Conservation (phyloP, 2,888 invertebrate species). For the Trissonchulus sp. region DNA sequence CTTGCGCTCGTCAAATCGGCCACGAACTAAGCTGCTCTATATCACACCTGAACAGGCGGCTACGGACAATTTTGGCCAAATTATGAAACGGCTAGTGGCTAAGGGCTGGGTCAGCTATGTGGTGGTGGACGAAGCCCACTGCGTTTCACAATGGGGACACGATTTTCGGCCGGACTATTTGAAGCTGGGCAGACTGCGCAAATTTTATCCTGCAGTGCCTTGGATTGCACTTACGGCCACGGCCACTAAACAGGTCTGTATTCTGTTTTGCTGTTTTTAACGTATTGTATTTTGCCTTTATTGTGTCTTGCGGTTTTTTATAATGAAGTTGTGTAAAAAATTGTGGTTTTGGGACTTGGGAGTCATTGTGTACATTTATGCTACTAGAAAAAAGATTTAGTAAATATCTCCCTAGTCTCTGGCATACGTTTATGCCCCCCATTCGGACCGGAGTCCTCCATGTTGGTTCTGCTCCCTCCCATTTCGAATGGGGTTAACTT, state of each 20-base stretch:
- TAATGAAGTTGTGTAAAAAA: too few species aligned
- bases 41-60: constrained; percentile 94
- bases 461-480: too few species aligned
- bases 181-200: constrained; percentile 64
- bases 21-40: constrained; percentile 77
- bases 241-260: constrained; percentile 66
- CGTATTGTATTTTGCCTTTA: too few species aligned
- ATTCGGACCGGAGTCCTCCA: too few species aligned
- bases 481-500: too few species aligned
- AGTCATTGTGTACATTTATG: too few species aligned
- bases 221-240: constrained; percentile 81
- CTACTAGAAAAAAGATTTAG: too few species aligned
- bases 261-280: too few species aligned
- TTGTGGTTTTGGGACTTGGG: too few species aligned
- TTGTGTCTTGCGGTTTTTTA: too few species aligned
- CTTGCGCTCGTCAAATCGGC: constrained; percentile 50
- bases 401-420: too few species aligned
- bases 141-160: constrained; percentile 98
- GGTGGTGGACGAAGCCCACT: constrained; percentile 94
- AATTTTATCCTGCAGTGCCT: neutral
- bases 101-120: constrained; percentile 60
- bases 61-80: constrained; percentile 61
- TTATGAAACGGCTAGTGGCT: neutral
- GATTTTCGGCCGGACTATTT: constrained; percentile 92
- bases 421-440: too few species aligned